Percentiles rank a stretch among this genome's conserved stretches.
Conservation (phyloP, 1,140 invertebrate genomes). For the Apis laboriosa region DNA sequence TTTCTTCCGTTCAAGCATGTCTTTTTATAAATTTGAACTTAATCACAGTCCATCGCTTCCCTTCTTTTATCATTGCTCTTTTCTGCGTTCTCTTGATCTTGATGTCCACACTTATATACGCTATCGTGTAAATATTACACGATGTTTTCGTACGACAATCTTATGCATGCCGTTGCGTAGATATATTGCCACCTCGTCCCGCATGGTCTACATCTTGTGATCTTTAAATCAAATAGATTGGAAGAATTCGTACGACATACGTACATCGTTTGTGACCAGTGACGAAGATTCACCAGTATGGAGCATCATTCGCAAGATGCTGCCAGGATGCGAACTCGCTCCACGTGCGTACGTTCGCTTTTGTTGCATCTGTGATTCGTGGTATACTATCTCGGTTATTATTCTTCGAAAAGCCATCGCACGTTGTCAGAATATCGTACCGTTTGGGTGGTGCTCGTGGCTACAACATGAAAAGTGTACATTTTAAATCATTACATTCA, state of each 20-base stretch:
- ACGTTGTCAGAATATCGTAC: constrained; percentile 50
- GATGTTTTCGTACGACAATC: not conserved
- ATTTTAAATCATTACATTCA: too few relatives aligned
- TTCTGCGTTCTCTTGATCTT: constrained; percentile 25
- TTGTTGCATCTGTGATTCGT: constrained; percentile 77
- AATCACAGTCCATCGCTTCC: constrained; percentile 25
- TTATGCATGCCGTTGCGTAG: not conserved
- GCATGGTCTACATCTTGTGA: constrained; percentile 49
- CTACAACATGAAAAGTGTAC: constrained; percentile 34
- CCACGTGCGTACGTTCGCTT: constrained; percentile 84
- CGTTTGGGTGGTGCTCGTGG: constrained; percentile 50
- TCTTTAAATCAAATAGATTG: constrained; percentile 41
- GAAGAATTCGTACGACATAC: constrained; percentile 55
- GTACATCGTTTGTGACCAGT: constrained; percentile 55
- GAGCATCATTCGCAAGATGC: constrained; percentile 84
- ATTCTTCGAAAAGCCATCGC: constrained; percentile 39
- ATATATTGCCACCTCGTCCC: constrained; percentile 17
- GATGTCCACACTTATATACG: not conserved
- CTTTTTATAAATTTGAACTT: constrained; percentile 33
- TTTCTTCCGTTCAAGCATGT: constrained; percentile 18
- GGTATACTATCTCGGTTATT: constrained; percentile 36
- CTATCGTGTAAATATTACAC: not conserved
- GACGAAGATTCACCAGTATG: constrained; percentile 86
- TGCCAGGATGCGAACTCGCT: constrained; percentile 89
- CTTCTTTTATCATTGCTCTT: constrained; percentile 10